Evolutionary conservation across 2,113 vertebrate species (phyloP), one percentile per base, ranked within the genome.

Genomic region (Sigmodon hispidus): DNA sequence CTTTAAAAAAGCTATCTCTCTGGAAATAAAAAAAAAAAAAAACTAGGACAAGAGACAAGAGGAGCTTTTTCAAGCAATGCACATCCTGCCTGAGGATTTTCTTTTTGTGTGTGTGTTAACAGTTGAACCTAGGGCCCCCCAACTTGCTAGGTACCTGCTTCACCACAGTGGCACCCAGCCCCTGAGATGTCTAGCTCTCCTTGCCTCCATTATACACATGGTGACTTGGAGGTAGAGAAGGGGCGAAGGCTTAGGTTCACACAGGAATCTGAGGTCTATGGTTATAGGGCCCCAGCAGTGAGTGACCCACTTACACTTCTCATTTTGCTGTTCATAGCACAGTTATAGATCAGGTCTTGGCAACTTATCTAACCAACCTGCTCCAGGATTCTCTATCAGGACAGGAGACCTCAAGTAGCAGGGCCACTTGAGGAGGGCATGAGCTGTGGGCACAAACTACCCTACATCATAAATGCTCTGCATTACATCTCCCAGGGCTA

Each of bases 391-490:
- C 87, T 81, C 83, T 11, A 40, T 13, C 21, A 26, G 57, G 31
- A 50, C 34, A 48, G 29, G 67, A 87, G 40, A 57, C 34, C 34
- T 72, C 36, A 7, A 0, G 34, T n/a, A 63, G 52, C 48, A 8
- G 3, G 70, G 45, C 19, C 45, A 5, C 59, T 9, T 45, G 13
- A 21, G 72, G 11, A 81, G 19, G 55, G 24, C 55, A 34, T 0
- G 29, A 77, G 26, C 36, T 21, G 24, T 10, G 17, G 0, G 0
- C 5, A n/a, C 21, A 43, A 69, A 36, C 36, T 65, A 12, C 40
- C 77, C 2, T 0, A 9, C n/a, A 83, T 40, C 4, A 2, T 0
- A 73, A n/a, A 12, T 65, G 19, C 29, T 70, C 4, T 0, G 6
- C 36, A 55, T 45, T 1, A 0, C 0, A 48, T 31, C 7, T 69